These are phyloP conservation scores for Spatula clypeata DNA, from an alignment of 2,797 vertebrate genomes.

Conservation along the genomic window DNA sequence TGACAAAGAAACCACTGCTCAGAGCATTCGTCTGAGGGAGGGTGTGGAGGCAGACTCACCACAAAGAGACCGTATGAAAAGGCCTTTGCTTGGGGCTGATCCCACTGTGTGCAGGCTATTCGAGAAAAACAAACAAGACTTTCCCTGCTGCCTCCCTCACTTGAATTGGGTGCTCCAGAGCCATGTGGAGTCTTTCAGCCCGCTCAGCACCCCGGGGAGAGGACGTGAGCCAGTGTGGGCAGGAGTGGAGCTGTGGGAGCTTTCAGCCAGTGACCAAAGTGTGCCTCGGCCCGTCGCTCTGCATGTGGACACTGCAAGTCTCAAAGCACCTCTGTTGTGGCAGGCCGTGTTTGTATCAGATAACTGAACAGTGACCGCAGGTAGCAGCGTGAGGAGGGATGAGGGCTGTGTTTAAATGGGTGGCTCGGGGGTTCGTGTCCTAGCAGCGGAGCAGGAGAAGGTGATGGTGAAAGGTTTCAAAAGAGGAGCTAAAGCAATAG, in stretches of 20 bases:
- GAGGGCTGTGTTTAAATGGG: neutral
- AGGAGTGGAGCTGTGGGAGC: neutral
- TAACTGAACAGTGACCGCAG: neutral
- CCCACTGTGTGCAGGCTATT: neutral
- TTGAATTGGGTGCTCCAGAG: neutral
- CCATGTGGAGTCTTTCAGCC: neutral
- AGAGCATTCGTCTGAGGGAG: neutral
- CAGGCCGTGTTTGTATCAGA: neutral
- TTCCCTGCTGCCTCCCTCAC: neutral
- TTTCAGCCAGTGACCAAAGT: neutral
- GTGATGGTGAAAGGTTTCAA: neutral
- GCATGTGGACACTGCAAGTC: neutral
- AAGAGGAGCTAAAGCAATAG: neutral
- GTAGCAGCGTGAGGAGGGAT: neutral
- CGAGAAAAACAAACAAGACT: neutral
- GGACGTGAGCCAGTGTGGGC: too few species aligned
- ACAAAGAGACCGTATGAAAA: neutral
- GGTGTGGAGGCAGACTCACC: conserved; percentile 4
- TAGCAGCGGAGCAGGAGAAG: neutral
- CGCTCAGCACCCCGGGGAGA: neutral
- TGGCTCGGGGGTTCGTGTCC: neutral
- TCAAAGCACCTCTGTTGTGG: neutral
- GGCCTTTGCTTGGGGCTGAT: neutral
- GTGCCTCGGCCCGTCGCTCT: neutral
- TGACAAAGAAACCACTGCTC: neutral